phyloP scores from a whole-genome alignment of 2,797 vertebrate genomes.

The Craterocephalus amniculus region DNA sequence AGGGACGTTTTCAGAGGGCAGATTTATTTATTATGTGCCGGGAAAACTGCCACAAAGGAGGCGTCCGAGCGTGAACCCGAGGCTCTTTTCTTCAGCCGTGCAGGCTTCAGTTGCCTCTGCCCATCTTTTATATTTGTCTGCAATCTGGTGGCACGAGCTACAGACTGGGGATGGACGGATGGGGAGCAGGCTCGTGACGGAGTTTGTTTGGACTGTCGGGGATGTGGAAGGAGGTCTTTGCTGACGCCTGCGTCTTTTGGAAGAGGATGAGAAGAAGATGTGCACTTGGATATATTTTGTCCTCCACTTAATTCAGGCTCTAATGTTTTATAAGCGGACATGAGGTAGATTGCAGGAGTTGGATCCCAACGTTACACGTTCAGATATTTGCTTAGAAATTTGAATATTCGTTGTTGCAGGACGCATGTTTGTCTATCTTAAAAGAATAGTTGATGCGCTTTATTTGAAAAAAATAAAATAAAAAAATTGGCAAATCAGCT shows the following conservation, averaged over 20 bases:
- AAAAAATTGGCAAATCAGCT: too few species aligned
- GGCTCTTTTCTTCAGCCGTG: slow-evolving; percentile 64
- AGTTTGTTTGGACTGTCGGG: slow-evolving; percentile 20
- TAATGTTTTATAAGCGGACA: slow-evolving; percentile 16
- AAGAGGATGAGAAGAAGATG: slow-evolving; percentile 25
- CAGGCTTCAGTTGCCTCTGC: slow-evolving; percentile 49
- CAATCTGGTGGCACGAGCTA: slow-evolving; percentile 71
- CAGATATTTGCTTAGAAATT: background rate
- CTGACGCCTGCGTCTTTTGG: slow-evolving; percentile 19
- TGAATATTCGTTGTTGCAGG: background rate
- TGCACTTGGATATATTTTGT: slow-evolving; percentile 52
- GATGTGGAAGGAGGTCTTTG: slow-evolving; percentile 9
- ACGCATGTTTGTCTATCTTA: background rate
- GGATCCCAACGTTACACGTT: slow-evolving; percentile 3
- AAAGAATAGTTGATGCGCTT: background rate
- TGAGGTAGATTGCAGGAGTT: slow-evolving; percentile 27
- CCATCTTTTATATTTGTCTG: slow-evolving; percentile 73
- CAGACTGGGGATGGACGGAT: slow-evolving; percentile 35
- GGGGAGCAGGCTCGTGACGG: slow-evolving; percentile 4
- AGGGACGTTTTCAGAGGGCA: slow-evolving; percentile 63
- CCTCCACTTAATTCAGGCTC: slow-evolving; percentile 22
- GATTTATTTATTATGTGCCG: slow-evolving; percentile 67
- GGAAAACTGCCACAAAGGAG: slow-evolving; percentile 88
- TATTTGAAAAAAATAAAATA: background rate
- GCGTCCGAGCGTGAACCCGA: slow-evolving; percentile 83